Evolutionary conservation across 2,888 invertebrate genomes (phyloP), one percentile per base, ranked within the genome.

Genomic region (Cynaeus angustus): DNA sequence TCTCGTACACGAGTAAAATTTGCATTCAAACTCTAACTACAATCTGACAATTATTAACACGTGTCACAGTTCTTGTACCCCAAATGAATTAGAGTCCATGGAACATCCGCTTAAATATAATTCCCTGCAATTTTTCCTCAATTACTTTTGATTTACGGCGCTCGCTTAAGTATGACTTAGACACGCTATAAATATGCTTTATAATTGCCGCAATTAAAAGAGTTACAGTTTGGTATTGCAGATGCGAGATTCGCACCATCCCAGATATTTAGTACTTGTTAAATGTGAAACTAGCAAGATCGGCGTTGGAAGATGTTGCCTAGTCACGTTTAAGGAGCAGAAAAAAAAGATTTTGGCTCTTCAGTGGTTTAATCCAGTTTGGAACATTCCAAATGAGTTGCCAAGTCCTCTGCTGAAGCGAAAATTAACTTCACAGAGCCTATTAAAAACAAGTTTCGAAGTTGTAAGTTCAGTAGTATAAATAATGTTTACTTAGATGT

Each of bases 21-120:
- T n/a, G n/a, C n/a, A 21, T 21, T 21, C n/a, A n/a, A n/a, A n/a
- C 21, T 21, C 21, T 4, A 21, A 21, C 21, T 21, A 21, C 77
- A 74, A 71, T 66, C 73, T 66, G 72, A 70, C 66, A 71, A 74
- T 68, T 74, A 76, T 76, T 73, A 72, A 77, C 73, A 73, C 72
- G 72, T 75, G 74, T 69, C 65, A 45, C 62, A 68, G 55, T 64
- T 72, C 37, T 37, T 37, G 10, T 2, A 30, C 2, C 37, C 9
- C 9, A 37, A 37, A 37, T 37, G 37, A 37, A 37, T 37, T 3
- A 37, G 21, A 21, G 21, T 21, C 21, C 4, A n/a, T 21, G 21
- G 21, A 37, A 7, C 37, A n/a, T 37, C 37, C 37, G 28, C 3
- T 16, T 7, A 37, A 38, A 14, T 16, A 16, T 38, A 55, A 55